Evolutionary conservation across 2,113 vertebrate genomes (phyloP).

Genomic region (Climacteris rufus): DNA sequence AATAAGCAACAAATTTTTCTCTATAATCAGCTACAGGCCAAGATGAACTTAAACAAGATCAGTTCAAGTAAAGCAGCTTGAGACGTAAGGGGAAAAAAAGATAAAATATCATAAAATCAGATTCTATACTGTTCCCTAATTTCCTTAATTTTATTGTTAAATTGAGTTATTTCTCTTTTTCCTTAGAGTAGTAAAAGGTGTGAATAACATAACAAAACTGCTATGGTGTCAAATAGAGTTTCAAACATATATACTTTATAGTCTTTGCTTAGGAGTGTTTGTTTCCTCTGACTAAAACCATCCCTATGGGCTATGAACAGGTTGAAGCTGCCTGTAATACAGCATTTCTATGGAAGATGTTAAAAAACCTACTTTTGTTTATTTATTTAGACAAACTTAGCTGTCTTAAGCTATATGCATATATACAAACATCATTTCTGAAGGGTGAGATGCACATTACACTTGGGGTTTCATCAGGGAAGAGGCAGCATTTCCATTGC

Average conservation of each 20-base stretch:
- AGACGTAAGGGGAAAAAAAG: fast-evolving
- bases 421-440: not conserved
- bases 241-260: not conserved
- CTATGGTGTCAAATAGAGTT: not conserved
- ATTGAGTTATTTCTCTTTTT: not conserved
- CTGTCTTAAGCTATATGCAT: not conserved
- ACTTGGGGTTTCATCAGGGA: fast-evolving
- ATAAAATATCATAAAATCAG: not conserved
- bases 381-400: not conserved
- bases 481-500: not conserved
- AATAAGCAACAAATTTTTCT: not conserved
- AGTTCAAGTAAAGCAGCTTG: not conserved
- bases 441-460: not conserved
- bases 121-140: not conserved
- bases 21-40: not conserved
- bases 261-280: not conserved
- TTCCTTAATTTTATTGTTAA: not conserved
- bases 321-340: not conserved
- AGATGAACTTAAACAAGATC: not conserved
- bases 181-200: not conserved
- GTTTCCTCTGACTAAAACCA: not conserved
- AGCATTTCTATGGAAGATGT: not conserved
- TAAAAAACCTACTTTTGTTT: not conserved
- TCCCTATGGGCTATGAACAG: not conserved
- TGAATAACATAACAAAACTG: not conserved